A percentile compares a stretch with the other conserved stretches of the same genome.
These are phyloP conservation scores for Buathra laborator DNA, from an alignment of 2,888 invertebrate genomes.

Conservation along the genomic window DNA sequence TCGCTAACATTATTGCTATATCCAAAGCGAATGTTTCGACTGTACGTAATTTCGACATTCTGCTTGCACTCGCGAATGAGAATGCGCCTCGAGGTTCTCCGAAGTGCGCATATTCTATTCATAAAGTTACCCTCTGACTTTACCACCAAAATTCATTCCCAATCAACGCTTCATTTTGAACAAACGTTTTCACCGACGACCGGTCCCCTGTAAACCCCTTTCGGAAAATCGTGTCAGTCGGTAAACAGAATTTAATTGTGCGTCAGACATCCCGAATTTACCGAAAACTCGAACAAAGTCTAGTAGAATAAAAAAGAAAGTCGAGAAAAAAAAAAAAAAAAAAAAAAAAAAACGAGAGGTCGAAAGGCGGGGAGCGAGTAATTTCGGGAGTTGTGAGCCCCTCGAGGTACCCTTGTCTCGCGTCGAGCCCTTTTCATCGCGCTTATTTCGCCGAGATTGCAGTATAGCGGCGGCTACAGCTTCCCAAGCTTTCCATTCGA, in stretches of 20 bases:
- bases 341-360: conserved; percentile 14
- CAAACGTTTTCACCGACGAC: background rate
- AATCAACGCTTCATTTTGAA: background rate
- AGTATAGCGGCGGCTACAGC: conserved; percentile 4
- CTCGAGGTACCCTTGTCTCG: conserved; percentile 65
- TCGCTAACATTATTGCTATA: conserved; percentile 46
- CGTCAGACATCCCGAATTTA: conserved; percentile 25
- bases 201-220: background rate
- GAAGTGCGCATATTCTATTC: background rate
- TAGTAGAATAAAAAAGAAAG: background rate
- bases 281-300: conserved; percentile 31
- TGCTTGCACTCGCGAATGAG: background rate
- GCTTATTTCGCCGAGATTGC: conserved; percentile 67
- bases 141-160: background rate
- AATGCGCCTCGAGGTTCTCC: conserved; percentile 1
- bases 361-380: conserved; percentile 49
- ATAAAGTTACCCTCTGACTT: background rate
- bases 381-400: conserved; percentile 60
- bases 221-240: background rate
- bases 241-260: conserved; percentile 5
- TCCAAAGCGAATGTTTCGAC: conserved; percentile 42
- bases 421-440: conserved; percentile 62
- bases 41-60: conserved; percentile 29
- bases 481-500: conserved; percentile 51
- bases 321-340: conserved; percentile 13